Evolutionary conservation across 2,113 vertebrate genomes (phyloP), one percentile per base, ranked within the genome.

Genomic region (Coptodon rendalli): DNA sequence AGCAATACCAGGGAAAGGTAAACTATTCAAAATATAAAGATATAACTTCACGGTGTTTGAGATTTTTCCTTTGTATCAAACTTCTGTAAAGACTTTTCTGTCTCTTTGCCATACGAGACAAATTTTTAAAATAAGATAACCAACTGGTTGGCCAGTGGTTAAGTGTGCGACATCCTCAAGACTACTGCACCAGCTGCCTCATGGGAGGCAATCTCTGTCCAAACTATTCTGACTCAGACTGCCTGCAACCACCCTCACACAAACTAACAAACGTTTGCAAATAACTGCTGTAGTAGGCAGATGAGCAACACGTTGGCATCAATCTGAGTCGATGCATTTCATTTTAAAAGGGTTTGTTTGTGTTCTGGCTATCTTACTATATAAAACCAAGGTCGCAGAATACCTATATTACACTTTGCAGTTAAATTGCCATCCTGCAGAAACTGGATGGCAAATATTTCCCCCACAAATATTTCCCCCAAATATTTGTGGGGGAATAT

Each of bases 401-500:
- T 40, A 22, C 63, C 12, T 5, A 71, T 24, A 40, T 9, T 66
- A 66, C 36, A 71, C 19, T 68, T 68, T 40, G 19, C 63, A 40
- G 36, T 68, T 40, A 24, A 68, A 68, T 24, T 40, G 63, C n/a
- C 36, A 24, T 68, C 63, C 36, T 40, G 36, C 12, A 71, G n/a
- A 40, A 40, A 40, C 36, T 71, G 9, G 29, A 61, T 34, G 59
- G 9, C 29, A 61, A 52, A 19, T 16, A 45, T 19, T 52, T 50
- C 45, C 45, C 45, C 45, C 16, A 40, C 36, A 38, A 56, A 56
- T 56, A 56, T 56, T 24, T 56, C n/a, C 3, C 52, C 52, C n/a
- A 61, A 61, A 61, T 22, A 40, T 40, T 2, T 68, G 63, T 68
- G 34, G 63, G 0, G 0, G 19, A 40, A 45, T 45, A 14, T 45